phyloP scores from a whole-genome alignment of 2,797 vertebrate species.

The Alosa sapidissima region DNA sequence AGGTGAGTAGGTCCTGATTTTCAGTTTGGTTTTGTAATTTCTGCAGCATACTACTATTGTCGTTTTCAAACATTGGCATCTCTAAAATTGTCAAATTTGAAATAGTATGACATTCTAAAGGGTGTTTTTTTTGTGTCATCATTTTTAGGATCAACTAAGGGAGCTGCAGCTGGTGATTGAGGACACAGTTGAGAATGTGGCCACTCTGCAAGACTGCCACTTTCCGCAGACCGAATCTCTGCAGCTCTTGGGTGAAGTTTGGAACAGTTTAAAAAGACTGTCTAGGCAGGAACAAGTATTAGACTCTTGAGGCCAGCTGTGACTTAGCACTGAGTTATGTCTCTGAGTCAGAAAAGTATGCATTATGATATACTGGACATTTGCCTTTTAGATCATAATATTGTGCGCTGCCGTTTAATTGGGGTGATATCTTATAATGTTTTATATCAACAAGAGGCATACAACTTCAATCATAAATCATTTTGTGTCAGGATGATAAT shows the following conservation, averaged over 20 bases:
- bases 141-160: constrained; percentile 80
- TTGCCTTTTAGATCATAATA: neutral
- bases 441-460: neutral
- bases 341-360: neutral
- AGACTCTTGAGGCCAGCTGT: neutral
- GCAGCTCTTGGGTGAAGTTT: constrained; percentile 78
- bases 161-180: constrained; percentile 90
- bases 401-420: neutral
- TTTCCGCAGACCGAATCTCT: constrained; percentile 79
- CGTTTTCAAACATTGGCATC: neutral
- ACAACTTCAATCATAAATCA: neutral
- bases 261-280: neutral
- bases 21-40: neutral
- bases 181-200: constrained; percentile 87
- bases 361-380: neutral
- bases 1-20: constrained; percentile 66
- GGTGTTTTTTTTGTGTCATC: constrained; percentile 10
- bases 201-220: constrained; percentile 89
- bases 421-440: neutral
- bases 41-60: neutral
- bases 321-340: neutral
- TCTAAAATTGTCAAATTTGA: neutral
- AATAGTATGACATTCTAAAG: neutral
- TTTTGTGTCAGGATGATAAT: neutral
- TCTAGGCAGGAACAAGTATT: neutral